These are phyloP conservation scores for Cepaea hortensis DNA, from an alignment of 2,888 invertebrate genomes.

Conservation along the genomic window DNA sequence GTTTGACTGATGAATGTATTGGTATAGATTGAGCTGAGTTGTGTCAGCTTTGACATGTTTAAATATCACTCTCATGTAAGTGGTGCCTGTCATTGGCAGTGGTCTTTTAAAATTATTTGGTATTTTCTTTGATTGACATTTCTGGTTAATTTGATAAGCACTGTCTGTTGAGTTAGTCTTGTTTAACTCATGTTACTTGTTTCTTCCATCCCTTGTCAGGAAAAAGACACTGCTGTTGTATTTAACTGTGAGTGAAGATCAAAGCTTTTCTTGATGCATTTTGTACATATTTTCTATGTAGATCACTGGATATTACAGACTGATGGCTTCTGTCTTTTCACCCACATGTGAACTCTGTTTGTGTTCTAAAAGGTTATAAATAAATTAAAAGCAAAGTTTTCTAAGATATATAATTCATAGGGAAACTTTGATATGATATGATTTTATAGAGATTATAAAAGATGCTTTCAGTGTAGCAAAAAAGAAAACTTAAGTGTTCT, in stretches of 20 bases:
- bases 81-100: not conserved
- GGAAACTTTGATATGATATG: too few relatives aligned
- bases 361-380: too few relatives aligned
- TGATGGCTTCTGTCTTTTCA: too few relatives aligned
- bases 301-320: too few relatives aligned
- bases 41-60: not conserved
- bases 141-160: not conserved
- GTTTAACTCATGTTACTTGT: not conserved
- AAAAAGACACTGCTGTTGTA: not conserved
- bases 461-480: too few relatives aligned
- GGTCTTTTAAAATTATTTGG: not conserved
- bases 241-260: constrained; percentile 5
- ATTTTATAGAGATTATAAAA: too few relatives aligned
- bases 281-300: too few relatives aligned
- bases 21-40: not conserved
- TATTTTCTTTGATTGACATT: not conserved
- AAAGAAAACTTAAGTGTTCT: too few relatives aligned
- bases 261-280: not conserved
- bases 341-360: too few relatives aligned
- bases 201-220: not conserved
- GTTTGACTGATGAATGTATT: not conserved
- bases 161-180: not conserved
- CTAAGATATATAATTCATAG: too few relatives aligned
- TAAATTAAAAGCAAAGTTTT: too few relatives aligned
- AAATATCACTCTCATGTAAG: not conserved